phyloP scores from a whole-genome alignment of 2,797 vertebrate species.

The Mormyrops attenuatus region DNA sequence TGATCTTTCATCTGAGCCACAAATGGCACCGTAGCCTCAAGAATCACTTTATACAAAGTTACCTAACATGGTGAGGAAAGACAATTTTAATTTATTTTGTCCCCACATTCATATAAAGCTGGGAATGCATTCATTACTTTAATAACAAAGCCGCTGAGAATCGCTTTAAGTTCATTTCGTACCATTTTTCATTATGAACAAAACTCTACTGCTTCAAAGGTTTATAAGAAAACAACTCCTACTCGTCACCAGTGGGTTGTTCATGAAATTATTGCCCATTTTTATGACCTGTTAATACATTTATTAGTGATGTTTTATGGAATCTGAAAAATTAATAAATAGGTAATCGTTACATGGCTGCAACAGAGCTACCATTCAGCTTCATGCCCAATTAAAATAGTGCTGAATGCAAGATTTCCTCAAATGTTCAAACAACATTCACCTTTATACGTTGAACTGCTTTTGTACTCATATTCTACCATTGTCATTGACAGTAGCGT shows the following conservation, averaged over 20 bases:
- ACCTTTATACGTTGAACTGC: background rate
- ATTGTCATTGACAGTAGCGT: background rate
- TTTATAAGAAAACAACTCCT: background rate
- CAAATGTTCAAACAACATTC: background rate
- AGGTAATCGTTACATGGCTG: background rate
- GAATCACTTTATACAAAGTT: background rate
- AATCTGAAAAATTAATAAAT: background rate
- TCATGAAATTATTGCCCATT: constrained; percentile 8
- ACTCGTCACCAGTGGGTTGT: background rate
- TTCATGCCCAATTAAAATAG: background rate
- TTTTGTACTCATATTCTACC: background rate
- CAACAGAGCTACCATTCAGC: background rate
- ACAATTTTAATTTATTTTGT: constrained; percentile 26
- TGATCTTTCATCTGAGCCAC: background rate
- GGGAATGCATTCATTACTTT: constrained; percentile 25
- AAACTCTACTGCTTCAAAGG: background rate
- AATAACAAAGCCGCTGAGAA: constrained; percentile 21
- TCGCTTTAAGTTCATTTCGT: constrained; percentile 23
- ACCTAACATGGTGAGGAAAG: constrained; percentile 5
- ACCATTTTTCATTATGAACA: background rate
- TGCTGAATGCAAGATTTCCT: background rate
- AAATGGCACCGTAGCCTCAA: constrained; percentile 1
- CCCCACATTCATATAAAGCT: background rate
- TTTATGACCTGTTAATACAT: background rate
- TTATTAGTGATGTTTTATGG: constrained; percentile 9